A percentile compares a stretch with the other conserved stretches of the same genome.
Evolutionary conservation across 2,888 invertebrate genomes (phyloP).

Genomic region (Cacoxenus indagator): DNA sequence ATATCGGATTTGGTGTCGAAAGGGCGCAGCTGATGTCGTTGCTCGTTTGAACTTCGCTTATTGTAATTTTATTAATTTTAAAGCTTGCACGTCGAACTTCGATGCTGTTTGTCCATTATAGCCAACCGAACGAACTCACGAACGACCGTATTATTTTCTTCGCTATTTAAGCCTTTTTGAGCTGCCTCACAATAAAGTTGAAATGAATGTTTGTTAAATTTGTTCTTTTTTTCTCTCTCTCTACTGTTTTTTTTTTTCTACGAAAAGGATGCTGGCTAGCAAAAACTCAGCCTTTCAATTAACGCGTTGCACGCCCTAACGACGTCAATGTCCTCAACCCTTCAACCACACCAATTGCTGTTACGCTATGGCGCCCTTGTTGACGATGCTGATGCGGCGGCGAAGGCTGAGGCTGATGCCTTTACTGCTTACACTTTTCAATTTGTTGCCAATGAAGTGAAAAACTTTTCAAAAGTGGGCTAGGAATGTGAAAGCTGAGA

Average conservation of each 20-base stretch:
- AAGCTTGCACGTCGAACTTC: background rate
- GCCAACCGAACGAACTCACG: no score
- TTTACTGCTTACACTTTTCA: conserved; percentile 3
- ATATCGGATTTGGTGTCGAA: conserved; percentile 32
- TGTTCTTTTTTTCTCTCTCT: background rate
- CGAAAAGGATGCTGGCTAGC: background rate
- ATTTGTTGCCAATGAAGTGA: conserved; percentile 18
- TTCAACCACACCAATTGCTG: no score
- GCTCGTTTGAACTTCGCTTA: background rate
- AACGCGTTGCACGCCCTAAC: conserved; percentile 12
- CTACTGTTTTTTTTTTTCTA: background rate
- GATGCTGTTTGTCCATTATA: background rate
- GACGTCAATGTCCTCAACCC: conserved; percentile 9
- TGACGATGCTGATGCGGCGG: no score
- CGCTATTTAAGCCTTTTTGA: no score
- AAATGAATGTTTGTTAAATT: background rate
- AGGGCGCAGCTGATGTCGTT: conserved; percentile 31
- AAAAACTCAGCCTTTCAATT: conserved; percentile 9
- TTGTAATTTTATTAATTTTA: conserved; percentile 20
- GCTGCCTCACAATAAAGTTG: no score
- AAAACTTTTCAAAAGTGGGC: conserved; percentile 12
- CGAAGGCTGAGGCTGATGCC: background rate
- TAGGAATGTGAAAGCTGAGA: background rate
- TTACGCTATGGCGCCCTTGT: no score
- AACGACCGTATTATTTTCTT: no score